These are phyloP conservation scores for Eumaeus atala DNA, from an alignment of 1,140 invertebrate genomes.

Conservation along the genomic window DNA sequence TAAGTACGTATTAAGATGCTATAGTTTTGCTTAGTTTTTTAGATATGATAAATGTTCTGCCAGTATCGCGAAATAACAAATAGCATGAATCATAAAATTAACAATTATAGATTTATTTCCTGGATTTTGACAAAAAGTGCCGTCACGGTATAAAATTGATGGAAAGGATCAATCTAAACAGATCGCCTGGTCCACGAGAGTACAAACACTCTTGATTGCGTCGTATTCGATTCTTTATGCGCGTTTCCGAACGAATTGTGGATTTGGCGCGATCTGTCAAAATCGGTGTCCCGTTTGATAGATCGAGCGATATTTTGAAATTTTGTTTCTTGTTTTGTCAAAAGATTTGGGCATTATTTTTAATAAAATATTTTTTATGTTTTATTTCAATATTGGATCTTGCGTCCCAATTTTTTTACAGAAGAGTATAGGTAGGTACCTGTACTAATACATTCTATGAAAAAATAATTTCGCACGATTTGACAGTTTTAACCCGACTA, in stretches of 20 bases:
- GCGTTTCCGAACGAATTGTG: conserved; percentile 4
- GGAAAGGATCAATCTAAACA: not conserved
- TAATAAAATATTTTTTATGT: not conserved
- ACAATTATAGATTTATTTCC: not conserved
- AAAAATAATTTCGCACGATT: too few relatives aligned
- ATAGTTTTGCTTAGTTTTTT: too few relatives aligned
- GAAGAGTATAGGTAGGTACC: not conserved
- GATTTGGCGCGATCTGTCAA: conserved; percentile 9
- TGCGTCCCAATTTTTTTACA: not conserved
- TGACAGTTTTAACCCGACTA: too few relatives aligned
- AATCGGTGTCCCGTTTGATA: not conserved
- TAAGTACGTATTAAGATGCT: too few relatives aligned
- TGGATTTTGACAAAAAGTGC: conserved; percentile 3
- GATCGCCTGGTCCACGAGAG: too few relatives aligned
- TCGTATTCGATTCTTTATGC: not conserved
- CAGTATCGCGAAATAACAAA: not conserved
- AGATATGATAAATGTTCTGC: too few relatives aligned
- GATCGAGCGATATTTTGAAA: not conserved
- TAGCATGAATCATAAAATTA: not conserved
- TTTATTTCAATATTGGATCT: not conserved
- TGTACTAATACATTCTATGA: not conserved
- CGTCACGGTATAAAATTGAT: conserved; percentile 11
- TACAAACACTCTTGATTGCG: conserved; percentile 5
- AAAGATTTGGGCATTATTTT: not conserved
- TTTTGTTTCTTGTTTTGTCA: not conserved